Base-by-base conservation (phyloP, 2,888 invertebrate species). In the Cephus runcator region DNA sequence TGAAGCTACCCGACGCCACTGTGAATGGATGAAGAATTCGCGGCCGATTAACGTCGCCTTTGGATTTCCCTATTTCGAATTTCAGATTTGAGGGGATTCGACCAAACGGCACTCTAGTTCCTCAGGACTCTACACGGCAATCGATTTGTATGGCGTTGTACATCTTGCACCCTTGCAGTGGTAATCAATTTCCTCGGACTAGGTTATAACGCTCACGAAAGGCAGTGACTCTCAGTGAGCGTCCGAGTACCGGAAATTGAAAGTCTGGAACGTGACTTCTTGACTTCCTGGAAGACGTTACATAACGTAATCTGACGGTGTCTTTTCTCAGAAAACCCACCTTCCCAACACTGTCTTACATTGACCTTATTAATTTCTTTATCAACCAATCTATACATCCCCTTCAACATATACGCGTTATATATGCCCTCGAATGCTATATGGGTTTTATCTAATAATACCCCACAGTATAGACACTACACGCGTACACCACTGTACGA, bases 231-330 rank as follows among this genome's bases (percentile, higher is more conserved):
- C 81, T 82, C 83, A 79, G 78, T 73, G 31, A 71, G 12, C 33
- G 71, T 81, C 80, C 79, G 82, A 82, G 80, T 83, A 76, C 87
- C 88, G 89, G 89, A 89, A 89, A 89, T 89, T 89, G 89, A 89
- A 89, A 88, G 87, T 88, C 88, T 83, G 86, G 83, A 84, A 86
- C 88, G 88, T 88, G 89, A 88, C 86, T 87, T 88, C 87, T 88
- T 34, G 31, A 9, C 86, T 87, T 88, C 87, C 88, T 34, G 71
- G 9, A 23, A 56, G 56, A 56, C 56, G 56, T 56, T 56, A 23
- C 56, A 9, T 56, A 23, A 56, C 56, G 9, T 56, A 23, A 56
- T 23, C 6, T 15, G 4, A 15, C 36, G 40, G 9, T 23, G 23
- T 56, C 56, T 56, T 23, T 56, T 23, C 2, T 23, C 23, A 56